These are phyloP conservation scores for Donacobius atricapilla DNA, from an alignment of 2,113 vertebrate genomes.

Conservation along the genomic window DNA sequence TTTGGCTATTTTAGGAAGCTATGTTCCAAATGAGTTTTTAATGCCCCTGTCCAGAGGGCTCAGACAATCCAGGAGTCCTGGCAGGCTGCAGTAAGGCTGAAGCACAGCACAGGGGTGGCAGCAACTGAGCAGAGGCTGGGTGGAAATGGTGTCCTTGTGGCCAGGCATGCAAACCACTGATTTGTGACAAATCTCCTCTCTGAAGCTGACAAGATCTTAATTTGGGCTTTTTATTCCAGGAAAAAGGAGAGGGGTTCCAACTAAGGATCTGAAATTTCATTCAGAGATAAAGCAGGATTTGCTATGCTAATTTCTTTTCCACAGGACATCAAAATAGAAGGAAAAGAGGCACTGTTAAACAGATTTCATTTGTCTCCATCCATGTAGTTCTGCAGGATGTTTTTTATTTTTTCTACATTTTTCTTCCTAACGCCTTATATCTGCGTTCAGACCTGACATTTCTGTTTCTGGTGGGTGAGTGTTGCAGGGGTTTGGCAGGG, in stretches of 20 bases:
- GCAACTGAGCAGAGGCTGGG: background rate
- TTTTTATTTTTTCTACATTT: background rate
- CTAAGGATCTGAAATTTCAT: slow-evolving; percentile 48
- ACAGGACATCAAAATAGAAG: slow-evolving; percentile 29
- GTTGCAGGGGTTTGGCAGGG: background rate
- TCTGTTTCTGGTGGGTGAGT: background rate
- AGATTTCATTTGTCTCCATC: background rate
- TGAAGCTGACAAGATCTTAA: slow-evolving; percentile 17
- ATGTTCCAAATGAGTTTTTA: background rate
- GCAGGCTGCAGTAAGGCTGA: background rate
- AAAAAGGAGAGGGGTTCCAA: slow-evolving; percentile 52
- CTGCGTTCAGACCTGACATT: background rate
- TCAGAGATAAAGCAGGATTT: slow-evolving; percentile 69
- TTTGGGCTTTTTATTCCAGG: slow-evolving; percentile 32
- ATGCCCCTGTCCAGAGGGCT: background rate
- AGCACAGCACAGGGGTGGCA: background rate
- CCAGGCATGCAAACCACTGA: background rate
- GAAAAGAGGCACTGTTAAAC: background rate
- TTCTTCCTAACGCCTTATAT: background rate
- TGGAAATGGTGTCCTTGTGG: background rate
- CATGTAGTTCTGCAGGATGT: background rate
- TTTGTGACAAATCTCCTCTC: slow-evolving; percentile 60
- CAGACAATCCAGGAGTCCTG: background rate
- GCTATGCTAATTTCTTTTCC: slow-evolving; percentile 62
- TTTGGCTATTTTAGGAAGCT: slow-evolving; percentile 9